Evolutionary conservation across 2,888 invertebrate genomes (phyloP).

Genomic region (Agrilus cyanescens): DNA sequence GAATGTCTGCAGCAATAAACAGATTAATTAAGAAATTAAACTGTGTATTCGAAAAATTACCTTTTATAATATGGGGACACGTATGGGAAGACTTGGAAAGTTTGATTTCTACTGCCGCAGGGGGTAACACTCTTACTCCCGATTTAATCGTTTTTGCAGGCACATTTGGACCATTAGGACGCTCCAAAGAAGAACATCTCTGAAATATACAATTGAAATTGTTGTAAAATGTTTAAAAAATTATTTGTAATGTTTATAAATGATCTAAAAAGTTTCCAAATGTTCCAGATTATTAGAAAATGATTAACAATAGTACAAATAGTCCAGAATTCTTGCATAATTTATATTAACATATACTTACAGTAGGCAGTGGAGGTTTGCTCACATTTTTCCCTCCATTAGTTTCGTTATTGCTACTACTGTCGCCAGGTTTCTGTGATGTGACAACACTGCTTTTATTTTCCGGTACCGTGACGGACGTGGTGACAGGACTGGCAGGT

Average conservation of each 20-base stretch:
- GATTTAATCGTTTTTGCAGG: slow-evolving; percentile 42
- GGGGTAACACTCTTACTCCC: slow-evolving; percentile 33
- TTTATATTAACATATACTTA: slow-evolving; percentile 33
- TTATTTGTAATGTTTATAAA: neutral
- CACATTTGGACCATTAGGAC: slow-evolving; percentile 47
- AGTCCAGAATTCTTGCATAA: no score
- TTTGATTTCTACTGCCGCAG: slow-evolving; percentile 42
- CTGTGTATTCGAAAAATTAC: slow-evolving; percentile 25
- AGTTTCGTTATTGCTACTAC: slow-evolving; percentile 14
- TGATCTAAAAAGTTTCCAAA: no score
- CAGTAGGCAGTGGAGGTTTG: slow-evolving; percentile 61
- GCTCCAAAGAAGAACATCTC: slow-evolving; percentile 78
- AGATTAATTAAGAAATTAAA: neutral
- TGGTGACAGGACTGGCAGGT: slow-evolving; percentile 38
- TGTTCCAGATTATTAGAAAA: no score
- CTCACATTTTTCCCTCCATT: slow-evolving; percentile 4
- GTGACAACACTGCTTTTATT: slow-evolving; percentile 21
- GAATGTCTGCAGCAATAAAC: slow-evolving; percentile 36
- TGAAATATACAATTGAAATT: slow-evolving; percentile 24
- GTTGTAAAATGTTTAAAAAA: neutral
- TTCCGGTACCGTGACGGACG: slow-evolving; percentile 14
- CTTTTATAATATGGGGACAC: slow-evolving; percentile 68
- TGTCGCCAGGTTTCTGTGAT: slow-evolving; percentile 34
- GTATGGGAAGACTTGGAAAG: slow-evolving; percentile 51
- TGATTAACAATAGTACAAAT: no score